Evolutionary conservation across 1,140 invertebrate species (phyloP), one percentile per base, ranked within the genome.

Genomic region (Macrotrachela quadricornifera): DNA sequence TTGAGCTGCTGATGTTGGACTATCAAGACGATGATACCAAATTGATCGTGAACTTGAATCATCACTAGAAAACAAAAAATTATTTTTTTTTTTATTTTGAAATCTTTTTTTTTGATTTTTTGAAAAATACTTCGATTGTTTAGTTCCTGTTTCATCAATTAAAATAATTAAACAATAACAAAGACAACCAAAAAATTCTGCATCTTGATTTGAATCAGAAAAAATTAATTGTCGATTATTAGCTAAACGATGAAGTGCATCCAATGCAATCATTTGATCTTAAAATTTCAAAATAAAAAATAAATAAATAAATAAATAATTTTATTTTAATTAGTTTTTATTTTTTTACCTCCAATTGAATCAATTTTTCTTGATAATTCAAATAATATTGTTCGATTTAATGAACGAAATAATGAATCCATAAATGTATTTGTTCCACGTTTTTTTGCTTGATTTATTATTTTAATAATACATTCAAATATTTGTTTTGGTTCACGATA

Each of bases 171-270:
- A 15, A 66, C 90, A 92, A 65, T 90, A 91, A 12, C 84, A 87
- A 6, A 97, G 71, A 64, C 90, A 92, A 1, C 85, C 86, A 54
- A 95, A 82, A 64, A 94, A 96, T 63, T 94, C 87, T 39, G 84
- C 69, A 64, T 94, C 87, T 63, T 86, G 85, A 70, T 94, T 95
- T 11, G 83, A 83, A 43, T 85, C 82, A 14, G 86, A 86, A 65
- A 96, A 88, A 45, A 96, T 79, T 1, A 94, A 71, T 52, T 81
- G 82, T 50, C 75, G 63, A 61, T 74, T 80, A 53, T 77, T 85
- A 12, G 85, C 86, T 10, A 96, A 73, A 71, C 90, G 91, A 64
- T 92, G 87, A 38, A 96, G 73, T 1, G 85, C 80, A 65, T 94
- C 86, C 52, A 94, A 70, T 10, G 92, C 82, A 12, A 80, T 79